phyloP scores from a whole-genome alignment of 2,113 vertebrate species.

The Chloebia gouldiae region DNA sequence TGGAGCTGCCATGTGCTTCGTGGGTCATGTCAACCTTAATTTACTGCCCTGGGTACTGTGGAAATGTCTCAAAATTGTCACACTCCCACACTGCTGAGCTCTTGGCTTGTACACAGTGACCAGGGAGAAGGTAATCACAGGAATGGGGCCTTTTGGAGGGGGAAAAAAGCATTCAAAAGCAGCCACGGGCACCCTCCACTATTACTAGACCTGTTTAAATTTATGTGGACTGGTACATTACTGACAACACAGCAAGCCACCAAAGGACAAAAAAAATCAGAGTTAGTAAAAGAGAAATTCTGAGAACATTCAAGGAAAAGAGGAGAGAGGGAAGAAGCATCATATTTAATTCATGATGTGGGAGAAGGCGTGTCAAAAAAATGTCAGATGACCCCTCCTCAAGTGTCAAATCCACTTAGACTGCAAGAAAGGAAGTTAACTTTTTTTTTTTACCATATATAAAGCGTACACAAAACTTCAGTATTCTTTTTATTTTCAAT shows the following conservation, averaged over 20 bases:
- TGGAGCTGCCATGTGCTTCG: slow-evolving; percentile 63
- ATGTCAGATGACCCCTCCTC: background rate
- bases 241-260: background rate
- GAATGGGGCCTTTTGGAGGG: background rate
- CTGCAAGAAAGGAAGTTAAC: background rate
- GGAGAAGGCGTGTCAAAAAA: background rate
- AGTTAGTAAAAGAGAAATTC: background rate
- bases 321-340: background rate
- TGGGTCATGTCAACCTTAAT: slow-evolving; percentile 66
- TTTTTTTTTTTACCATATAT: background rate
- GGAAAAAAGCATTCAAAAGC: background rate
- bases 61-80: slow-evolving; percentile 56
- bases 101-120: slow-evolving; percentile 39
- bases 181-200: background rate
- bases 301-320: background rate
- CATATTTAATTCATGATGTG: background rate
- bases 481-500: background rate
- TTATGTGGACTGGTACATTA: background rate
- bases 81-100: slow-evolving; percentile 31
- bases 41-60: slow-evolving; percentile 55
- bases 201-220: background rate
- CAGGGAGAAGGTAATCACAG: slow-evolving; percentile 33
- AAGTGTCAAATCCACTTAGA: background rate
- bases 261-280: background rate
- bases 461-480: background rate